These are phyloP conservation scores for Bufo gargarizans DNA, from an alignment of 2,113 vertebrate species.

Conservation along the genomic window DNA sequence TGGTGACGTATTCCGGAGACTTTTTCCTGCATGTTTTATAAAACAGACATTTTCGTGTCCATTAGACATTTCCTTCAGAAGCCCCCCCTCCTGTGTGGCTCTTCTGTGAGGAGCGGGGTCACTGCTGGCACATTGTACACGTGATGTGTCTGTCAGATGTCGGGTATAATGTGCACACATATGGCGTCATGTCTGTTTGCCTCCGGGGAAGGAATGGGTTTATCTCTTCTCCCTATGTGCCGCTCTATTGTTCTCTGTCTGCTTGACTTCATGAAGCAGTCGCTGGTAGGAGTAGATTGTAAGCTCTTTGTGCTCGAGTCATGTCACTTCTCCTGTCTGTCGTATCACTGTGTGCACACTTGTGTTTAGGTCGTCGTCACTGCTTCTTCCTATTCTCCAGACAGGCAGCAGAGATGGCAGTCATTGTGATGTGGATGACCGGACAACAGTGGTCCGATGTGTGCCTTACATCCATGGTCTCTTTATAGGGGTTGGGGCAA, in stretches of 20 bases:
- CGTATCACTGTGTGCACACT: background rate
- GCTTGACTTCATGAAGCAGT: background rate
- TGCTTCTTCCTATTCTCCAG: background rate
- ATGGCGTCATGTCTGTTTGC: slow-evolving; percentile 35
- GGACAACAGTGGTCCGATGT: background rate
- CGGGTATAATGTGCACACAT: slow-evolving; percentile 35
- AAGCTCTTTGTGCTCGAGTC: slow-evolving; percentile 7
- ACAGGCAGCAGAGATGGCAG: background rate
- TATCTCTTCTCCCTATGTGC: slow-evolving; percentile 22
- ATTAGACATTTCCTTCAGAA: background rate
- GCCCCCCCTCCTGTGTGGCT: background rate
- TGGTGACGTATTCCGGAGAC: background rate
- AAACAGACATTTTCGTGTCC: background rate
- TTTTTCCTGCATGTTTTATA: background rate
- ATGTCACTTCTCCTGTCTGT: background rate
- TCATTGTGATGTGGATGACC: background rate
- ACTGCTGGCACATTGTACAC: slow-evolving; percentile 34
- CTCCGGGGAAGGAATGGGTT: slow-evolving; percentile 38
- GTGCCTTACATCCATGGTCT: no score
- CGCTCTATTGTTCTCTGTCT: slow-evolving; percentile 15
- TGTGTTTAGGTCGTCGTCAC: background rate
- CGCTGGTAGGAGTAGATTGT: background rate
- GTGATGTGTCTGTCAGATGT: slow-evolving; percentile 44
- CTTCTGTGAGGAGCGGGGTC: slow-evolving; percentile 16
- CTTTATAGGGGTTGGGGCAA: no score